These are phyloP conservation scores for Achatina immaculata DNA, from an alignment of 1,140 invertebrate genomes.

Conservation along the genomic window DNA sequence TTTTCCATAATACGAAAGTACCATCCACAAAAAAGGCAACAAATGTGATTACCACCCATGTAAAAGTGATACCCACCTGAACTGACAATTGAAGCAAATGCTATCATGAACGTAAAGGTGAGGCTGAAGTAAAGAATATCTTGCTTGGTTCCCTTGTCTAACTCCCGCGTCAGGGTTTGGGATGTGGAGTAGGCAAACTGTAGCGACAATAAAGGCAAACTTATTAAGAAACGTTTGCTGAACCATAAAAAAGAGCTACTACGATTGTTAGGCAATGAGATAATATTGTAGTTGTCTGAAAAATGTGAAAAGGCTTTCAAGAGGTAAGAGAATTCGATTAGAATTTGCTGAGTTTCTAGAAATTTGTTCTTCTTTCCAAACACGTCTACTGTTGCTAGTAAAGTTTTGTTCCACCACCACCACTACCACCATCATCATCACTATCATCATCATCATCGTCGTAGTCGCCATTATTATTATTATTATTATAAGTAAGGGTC, in stretches of 20 bases:
- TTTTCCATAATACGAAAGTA: too few relatives aligned
- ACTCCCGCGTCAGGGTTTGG: conserved; percentile 34
- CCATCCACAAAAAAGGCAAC: too few relatives aligned
- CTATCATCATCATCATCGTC: neutral
- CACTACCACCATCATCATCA: conserved; percentile 6
- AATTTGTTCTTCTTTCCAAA: too few relatives aligned
- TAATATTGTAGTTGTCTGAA: neutral
- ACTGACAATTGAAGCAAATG: conserved; percentile 52
- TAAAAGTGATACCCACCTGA: conserved; percentile 9
- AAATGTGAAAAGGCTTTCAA: neutral
- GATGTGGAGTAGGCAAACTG: conserved; percentile 34
- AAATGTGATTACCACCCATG: too few relatives aligned
- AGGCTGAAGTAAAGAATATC: conserved; percentile 47
- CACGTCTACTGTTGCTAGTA: too few relatives aligned
- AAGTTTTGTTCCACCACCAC: neutral
- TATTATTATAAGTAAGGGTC: too few relatives aligned
- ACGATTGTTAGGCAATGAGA: neutral
- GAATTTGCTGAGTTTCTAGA: too few relatives aligned
- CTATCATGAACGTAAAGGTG: conserved; percentile 56
- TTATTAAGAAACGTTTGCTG: neutral
- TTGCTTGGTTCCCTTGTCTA: conserved; percentile 40
- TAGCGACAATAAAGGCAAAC: neutral
- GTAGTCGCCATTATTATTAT: too few relatives aligned
- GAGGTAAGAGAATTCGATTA: too few relatives aligned
- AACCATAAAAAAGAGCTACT: neutral